Evolutionary conservation across 2,888 invertebrate species (phyloP).

Genomic region (Dicyrtomina minuta): DNA sequence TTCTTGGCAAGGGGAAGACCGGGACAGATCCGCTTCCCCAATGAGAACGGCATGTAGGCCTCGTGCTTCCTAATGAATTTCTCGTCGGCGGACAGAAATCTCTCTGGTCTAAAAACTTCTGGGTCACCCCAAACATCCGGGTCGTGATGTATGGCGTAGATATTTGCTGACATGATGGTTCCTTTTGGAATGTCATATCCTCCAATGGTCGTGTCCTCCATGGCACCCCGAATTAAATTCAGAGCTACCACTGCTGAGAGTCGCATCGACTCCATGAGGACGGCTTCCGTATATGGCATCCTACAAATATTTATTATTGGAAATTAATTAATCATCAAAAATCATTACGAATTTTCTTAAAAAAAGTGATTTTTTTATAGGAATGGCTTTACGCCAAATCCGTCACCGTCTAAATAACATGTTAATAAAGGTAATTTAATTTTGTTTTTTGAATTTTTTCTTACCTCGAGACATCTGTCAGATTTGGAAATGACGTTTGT

Average conservation of each 20-base stretch:
- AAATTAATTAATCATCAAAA: not conserved
- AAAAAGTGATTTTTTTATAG: not conserved
- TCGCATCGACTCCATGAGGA: slow-evolving; percentile 4
- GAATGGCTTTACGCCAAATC: too few relatives aligned
- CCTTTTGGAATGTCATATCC: slow-evolving; percentile 9
- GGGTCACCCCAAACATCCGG: too few relatives aligned
- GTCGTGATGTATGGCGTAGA: slow-evolving; percentile 4
- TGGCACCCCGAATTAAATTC: not conserved
- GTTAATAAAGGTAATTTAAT: too few relatives aligned
- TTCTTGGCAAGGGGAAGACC: not conserved
- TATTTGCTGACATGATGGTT: not conserved
- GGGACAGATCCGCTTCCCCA: not conserved
- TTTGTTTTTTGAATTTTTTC: not conserved
- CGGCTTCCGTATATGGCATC: slow-evolving; percentile 19
- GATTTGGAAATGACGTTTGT: slow-evolving; percentile 9
- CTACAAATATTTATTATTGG: not conserved
- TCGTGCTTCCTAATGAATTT: not conserved
- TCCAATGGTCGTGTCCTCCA: not conserved
- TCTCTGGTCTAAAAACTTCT: too few relatives aligned
- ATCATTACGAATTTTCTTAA: too few relatives aligned
- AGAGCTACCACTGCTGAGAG: not conserved
- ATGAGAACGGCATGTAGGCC: not conserved
- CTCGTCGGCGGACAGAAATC: not conserved
- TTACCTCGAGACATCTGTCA: too few relatives aligned
- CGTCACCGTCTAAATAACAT: too few relatives aligned